Evolutionary conservation across 2,113 vertebrate genomes (phyloP), one percentile per base, ranked within the genome.

Genomic region (Sciurus niger): DNA sequence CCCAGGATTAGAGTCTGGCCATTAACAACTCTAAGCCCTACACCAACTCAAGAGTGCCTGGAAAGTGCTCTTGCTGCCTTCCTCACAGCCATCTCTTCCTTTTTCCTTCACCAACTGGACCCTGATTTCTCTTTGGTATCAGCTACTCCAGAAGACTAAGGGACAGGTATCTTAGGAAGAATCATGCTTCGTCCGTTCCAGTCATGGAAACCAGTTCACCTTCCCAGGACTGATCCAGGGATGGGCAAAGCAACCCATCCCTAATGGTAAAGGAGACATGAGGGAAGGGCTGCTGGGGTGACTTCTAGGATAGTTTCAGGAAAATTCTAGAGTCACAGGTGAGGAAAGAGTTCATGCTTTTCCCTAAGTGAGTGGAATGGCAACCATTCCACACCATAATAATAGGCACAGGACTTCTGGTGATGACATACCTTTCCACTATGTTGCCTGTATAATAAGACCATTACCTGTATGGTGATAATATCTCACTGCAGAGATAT

Each of bases 361-460:
- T 43, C 18, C 40, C 60, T 11, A 17, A 77, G 46, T 60, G 40
- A 79, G 32, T 32, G 34, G 17, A 53, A 34, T 0, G 24, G 16
- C 74, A 0, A 0, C 28, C 12, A 1, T 72, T 48, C 53, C 12
- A 1, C 22, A 51, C 46, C 24, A 8, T 28, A 34, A 6, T 11
- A 2, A 76, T 48, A 60, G 48, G 16, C 16, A 10, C 25, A 4
- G 58, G 37, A 34, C 37, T 76, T 76, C 77, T 73, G 34, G 18
- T 18, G 34, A 60, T n/a, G 25, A 83, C 32, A 46, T 25, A 43
- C 13, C 18, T 63, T 34, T 73, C 22, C 34, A 5, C 4, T 28
- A 6, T 18, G 11, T 24, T 46, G 8, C 65, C 73, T 46, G 25
- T 40, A 3, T 83, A n/a, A 48, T 3, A 34, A 25, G 20, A 17